Conservation (phyloP, 2,888 invertebrate genomes). For the Thereva unica region DNA sequence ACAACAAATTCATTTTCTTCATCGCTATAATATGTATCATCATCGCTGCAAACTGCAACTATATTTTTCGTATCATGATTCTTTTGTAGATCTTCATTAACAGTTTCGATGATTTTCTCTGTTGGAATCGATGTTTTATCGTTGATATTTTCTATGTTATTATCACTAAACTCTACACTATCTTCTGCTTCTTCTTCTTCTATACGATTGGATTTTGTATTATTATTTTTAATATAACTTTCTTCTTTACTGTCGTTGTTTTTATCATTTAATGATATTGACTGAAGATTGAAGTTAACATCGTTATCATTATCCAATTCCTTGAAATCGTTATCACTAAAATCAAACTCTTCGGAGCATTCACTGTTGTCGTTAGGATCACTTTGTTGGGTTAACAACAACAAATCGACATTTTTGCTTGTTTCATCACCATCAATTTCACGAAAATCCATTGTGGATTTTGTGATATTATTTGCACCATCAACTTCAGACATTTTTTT, state of each 20-base stretch:
- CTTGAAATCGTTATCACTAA: constrained; percentile 49
- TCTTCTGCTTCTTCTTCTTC: too few relatives aligned
- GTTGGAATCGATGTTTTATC: constrained; percentile 12
- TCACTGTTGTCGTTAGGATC: constrained; percentile 43
- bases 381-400: neutral
- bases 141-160: constrained; percentile 1
- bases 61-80: constrained; percentile 1
- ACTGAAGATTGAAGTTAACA: constrained; percentile 1
- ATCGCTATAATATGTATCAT: constrained; percentile 44
- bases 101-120: neutral
- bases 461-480: too few relatives aligned
- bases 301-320: constrained; percentile 12
- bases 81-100: constrained; percentile 6
- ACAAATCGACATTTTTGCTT: neutral
- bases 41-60: constrained; percentile 36
- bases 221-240: constrained; percentile 2
- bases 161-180: too few relatives aligned
- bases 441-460: too few relatives aligned
- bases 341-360: constrained; percentile 49
- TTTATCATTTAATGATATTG: constrained; percentile 1
- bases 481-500: neutral
- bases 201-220: too few relatives aligned
- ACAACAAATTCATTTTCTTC: constrained; percentile 51
- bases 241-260: constrained; percentile 40
- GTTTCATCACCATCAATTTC: neutral